Percentiles rank a stretch among this genome's conserved stretches.
These are phyloP conservation scores for Dicyrtoma fusca DNA, from an alignment of 2,888 invertebrate genomes.

Conservation along the genomic window DNA sequence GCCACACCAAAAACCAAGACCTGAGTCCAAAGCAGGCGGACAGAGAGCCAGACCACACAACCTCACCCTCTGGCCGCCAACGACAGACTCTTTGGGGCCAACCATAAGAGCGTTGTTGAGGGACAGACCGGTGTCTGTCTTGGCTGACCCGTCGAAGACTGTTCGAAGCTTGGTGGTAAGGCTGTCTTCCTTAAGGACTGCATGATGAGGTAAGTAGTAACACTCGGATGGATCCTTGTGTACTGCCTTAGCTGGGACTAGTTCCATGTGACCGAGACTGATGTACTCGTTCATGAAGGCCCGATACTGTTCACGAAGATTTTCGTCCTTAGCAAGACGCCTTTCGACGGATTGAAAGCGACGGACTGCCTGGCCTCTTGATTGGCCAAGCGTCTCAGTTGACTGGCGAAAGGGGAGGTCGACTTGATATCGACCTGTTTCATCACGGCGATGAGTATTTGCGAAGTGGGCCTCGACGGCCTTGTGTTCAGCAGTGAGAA, in stretches of 20 bases:
- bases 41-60: too few species aligned
- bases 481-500: constrained; percentile 27
- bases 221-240: neutral
- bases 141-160: constrained; percentile 58
- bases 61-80: too few species aligned
- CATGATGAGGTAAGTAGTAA: constrained; percentile 57
- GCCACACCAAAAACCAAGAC: too few species aligned
- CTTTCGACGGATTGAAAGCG: neutral
- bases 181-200: constrained; percentile 54
- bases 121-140: constrained; percentile 49
- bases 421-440: constrained; percentile 31
- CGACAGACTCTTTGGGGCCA: too few species aligned
- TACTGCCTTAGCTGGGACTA: constrained; percentile 30
- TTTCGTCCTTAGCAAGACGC: neutral
- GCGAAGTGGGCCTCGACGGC: constrained; percentile 32
- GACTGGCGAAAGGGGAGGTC: constrained; percentile 25
- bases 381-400: neutral
- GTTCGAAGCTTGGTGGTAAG: constrained; percentile 57
- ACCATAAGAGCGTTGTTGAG: constrained; percentile 56
- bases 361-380: neutral
- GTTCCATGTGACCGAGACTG: constrained; percentile 51
- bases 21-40: too few species aligned
- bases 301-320: constrained; percentile 32
- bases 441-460: neutral
- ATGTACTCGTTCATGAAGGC: constrained; percentile 49